phyloP scores from a whole-genome alignment of 1,140 invertebrate species.

The Pogonomyrmex californicus region DNA sequence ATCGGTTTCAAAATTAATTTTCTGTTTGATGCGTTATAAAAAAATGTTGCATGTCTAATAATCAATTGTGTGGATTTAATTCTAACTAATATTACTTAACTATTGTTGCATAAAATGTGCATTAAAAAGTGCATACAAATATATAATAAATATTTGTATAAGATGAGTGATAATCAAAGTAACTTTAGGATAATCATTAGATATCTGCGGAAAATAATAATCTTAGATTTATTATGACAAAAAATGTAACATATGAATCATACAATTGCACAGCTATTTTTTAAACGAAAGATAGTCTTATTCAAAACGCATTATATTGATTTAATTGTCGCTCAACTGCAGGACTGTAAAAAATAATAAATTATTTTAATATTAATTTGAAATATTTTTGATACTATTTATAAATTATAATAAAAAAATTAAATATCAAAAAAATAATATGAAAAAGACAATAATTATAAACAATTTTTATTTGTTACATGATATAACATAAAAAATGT shows the following conservation, averaged over 20 bases:
- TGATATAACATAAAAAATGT: constrained; percentile 6
- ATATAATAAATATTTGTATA: background rate
- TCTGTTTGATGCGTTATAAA: constrained; percentile 29
- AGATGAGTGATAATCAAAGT: background rate
- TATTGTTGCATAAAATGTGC: background rate
- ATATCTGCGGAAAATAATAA: background rate
- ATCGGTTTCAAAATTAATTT: constrained; percentile 41
- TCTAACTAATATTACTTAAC: background rate
- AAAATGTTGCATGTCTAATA: constrained; percentile 33
- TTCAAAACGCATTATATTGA: background rate
- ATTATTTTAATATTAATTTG: background rate
- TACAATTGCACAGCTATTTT: constrained; percentile 35
- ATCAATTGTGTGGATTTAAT: constrained; percentile 14
- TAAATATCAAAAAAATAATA: background rate
- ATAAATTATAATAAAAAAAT: background rate
- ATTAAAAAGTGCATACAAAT: background rate
- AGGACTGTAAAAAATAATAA: background rate
- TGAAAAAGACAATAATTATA: too few relatives aligned
- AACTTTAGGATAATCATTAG: background rate
- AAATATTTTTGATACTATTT: background rate
- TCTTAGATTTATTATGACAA: background rate
- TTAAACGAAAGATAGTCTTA: constrained; percentile 23
- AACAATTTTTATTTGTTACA: background rate
- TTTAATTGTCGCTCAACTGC: background rate
- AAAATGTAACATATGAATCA: constrained; percentile 22